phyloP scores from a whole-genome alignment of 1,140 invertebrate species.

The Drosophila sp. region DNA sequence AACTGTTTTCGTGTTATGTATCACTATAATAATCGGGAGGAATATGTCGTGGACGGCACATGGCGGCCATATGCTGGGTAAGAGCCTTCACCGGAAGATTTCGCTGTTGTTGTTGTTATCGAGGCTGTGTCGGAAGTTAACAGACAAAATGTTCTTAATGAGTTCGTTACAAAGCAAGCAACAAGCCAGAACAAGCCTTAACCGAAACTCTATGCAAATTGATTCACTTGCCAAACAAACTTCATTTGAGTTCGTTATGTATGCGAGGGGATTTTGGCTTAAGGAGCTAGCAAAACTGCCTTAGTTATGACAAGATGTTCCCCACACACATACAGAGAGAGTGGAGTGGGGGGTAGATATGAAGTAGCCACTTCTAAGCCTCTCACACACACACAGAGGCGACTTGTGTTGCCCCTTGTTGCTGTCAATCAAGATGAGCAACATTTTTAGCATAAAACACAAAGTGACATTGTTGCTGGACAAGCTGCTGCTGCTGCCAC shows the following conservation, averaged over 20 bases:
- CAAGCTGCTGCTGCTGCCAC: constrained; percentile 61
- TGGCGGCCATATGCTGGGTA: constrained; percentile 5
- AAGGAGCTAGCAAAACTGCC: constrained; percentile 26
- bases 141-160: constrained; percentile 60
- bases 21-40: background rate
- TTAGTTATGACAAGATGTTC: constrained; percentile 56
- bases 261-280: constrained; percentile 55
- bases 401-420: constrained; percentile 42
- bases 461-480: constrained; percentile 65
- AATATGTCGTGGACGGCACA: background rate
- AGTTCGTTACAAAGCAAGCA: constrained; percentile 54
- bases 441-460: constrained; percentile 63
- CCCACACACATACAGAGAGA: constrained; percentile 15
- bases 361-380: constrained; percentile 50
- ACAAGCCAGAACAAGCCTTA: constrained; percentile 19
- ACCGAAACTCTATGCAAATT: constrained; percentile 73
- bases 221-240: constrained; percentile 63
- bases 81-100: constrained; percentile 28
- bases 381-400: constrained; percentile 27
- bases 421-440: constrained; percentile 72
- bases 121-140: constrained; percentile 15
- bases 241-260: constrained; percentile 77
- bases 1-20: constrained; percentile 3
- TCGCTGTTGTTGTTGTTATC: background rate
- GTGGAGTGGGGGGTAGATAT: constrained; percentile 52